These are phyloP conservation scores for Falco columbarius DNA, from an alignment of 2,797 vertebrate species.

Conservation along the genomic window DNA sequence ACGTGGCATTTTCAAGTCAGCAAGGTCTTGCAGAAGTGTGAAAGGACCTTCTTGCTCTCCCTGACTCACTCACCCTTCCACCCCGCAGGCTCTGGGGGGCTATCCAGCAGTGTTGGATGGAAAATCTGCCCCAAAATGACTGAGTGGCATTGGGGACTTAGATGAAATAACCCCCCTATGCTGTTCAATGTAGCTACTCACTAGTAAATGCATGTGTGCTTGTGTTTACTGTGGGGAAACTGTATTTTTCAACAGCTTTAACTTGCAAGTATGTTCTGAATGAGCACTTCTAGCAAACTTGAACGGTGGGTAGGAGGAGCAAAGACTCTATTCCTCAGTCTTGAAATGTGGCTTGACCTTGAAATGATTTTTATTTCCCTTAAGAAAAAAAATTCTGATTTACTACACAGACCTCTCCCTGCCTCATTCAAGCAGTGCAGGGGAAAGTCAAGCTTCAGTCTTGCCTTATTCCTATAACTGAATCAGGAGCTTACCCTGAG, in stretches of 20 bases:
- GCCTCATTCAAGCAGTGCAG: not conserved
- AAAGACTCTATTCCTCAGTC: not conserved
- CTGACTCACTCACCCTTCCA: not conserved
- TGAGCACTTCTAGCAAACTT: not conserved
- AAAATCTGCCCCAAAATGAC: not conserved
- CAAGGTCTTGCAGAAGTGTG: slow-evolving; percentile 42
- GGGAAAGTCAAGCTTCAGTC: not conserved
- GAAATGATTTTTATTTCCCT: not conserved
- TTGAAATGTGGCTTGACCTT: not conserved
- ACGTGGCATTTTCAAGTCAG: slow-evolving; percentile 38
- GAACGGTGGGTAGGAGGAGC: not conserved
- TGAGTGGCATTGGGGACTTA: rapidly evolving
- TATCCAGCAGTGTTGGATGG: not conserved
- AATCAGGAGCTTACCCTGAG: rapidly evolving
- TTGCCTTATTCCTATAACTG: not conserved
- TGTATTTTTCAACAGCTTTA: not conserved
- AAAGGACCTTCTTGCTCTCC: not conserved
- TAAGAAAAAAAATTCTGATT: not conserved
- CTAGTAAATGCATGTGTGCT: not conserved
- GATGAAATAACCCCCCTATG: not conserved
- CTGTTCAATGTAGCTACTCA: not conserved
- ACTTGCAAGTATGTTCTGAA: not conserved
- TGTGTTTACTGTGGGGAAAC: not conserved
- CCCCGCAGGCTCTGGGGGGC: not conserved
- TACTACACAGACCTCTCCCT: not conserved